phyloP scores from a whole-genome alignment of 2,888 invertebrate genomes.

The Pterobdella sp. region DNA sequence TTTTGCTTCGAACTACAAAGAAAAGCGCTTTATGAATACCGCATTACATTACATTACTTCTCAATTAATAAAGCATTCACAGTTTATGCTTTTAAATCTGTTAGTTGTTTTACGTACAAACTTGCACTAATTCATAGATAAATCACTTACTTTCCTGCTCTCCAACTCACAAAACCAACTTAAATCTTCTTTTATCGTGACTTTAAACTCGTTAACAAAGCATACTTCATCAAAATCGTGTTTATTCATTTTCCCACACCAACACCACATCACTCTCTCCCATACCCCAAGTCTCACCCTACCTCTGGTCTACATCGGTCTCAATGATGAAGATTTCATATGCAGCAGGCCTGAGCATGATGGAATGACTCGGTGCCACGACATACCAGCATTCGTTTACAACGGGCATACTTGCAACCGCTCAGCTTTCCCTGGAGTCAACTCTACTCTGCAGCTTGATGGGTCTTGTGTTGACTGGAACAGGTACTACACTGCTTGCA shows the following conservation, averaged over 20 bases:
- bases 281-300: conserved; percentile 28
- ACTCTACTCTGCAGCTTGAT: conserved; percentile 54
- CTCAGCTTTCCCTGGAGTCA: conserved; percentile 60
- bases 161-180: no score
- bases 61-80: no score
- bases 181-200: not conserved
- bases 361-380: conserved; percentile 73
- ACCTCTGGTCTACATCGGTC: conserved; percentile 33
- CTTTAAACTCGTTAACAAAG: not conserved
- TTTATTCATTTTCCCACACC: not conserved
- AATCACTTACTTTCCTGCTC: no score
- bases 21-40: no score
- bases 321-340: conserved; percentile 69
- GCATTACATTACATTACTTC: no score
- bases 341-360: conserved; percentile 85
- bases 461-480: conserved; percentile 93
- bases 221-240: not conserved
- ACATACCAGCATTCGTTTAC: conserved; percentile 56
- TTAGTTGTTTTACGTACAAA: no score
- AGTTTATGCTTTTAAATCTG: no score
- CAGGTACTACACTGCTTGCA: conserved; percentile 91
- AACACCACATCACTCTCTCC: not conserved
- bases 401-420: conserved; percentile 71
- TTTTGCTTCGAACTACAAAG: no score
- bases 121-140: no score